Evolutionary conservation across 2,888 invertebrate genomes (phyloP).

Genomic region (Lissonota sp.): DNA sequence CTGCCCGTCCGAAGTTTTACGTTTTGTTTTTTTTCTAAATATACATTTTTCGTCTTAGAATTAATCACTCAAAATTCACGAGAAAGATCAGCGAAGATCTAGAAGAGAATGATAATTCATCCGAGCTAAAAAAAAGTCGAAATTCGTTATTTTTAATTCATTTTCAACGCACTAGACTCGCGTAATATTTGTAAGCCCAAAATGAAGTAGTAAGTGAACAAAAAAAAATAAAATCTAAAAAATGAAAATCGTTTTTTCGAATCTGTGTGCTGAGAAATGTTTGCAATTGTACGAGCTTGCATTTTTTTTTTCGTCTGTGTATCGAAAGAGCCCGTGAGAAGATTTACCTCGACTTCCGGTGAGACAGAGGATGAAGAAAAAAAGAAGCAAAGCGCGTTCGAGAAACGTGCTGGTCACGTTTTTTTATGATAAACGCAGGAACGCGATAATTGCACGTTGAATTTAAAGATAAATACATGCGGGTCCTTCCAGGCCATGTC

Average conservation of each 20-base stretch:
- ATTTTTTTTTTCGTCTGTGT: conserved; percentile 18
- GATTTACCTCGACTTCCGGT: conserved; percentile 2
- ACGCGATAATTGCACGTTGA: conserved; percentile 11
- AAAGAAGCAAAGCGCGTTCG: conserved; percentile 43
- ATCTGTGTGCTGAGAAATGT: conserved; percentile 30
- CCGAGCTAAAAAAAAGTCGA: not conserved
- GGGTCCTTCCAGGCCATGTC: too few species aligned
- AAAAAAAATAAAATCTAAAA: not conserved
- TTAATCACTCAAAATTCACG: conserved; percentile 48
- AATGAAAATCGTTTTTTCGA: conserved; percentile 11
- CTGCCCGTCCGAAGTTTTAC: conserved; percentile 77
- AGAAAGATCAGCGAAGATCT: conserved; percentile 18
- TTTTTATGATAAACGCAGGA: conserved; percentile 48
- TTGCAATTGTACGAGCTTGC: conserved; percentile 30
- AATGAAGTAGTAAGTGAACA: not conserved
- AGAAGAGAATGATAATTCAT: conserved; percentile 5
- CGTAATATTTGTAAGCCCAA: conserved; percentile 14
- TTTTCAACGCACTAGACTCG: conserved; percentile 20
- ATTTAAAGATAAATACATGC: not conserved
- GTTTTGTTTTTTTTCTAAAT: conserved; percentile 47
- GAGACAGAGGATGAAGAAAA: conserved; percentile 4
- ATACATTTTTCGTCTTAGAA: not conserved
- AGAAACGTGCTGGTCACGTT: conserved; percentile 74
- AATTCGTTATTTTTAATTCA: conserved; percentile 19
- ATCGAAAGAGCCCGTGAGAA: conserved; percentile 27